Percentiles rank a stretch among this genome's conserved stretches.
phyloP scores from a whole-genome alignment of 2,113 vertebrate species.

The Redunca redunca region DNA sequence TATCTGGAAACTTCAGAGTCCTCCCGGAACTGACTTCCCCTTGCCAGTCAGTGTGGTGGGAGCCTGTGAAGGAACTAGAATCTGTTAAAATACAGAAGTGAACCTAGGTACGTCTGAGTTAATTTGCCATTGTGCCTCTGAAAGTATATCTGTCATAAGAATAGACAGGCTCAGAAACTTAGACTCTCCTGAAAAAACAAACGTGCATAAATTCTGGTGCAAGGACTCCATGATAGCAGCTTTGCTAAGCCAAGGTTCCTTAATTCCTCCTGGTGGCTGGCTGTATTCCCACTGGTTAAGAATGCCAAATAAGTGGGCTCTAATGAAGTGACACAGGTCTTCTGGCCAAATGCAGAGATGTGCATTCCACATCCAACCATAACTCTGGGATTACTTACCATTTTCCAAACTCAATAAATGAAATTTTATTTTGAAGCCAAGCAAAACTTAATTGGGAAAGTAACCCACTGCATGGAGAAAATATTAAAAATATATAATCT shows the following conservation, averaged over 20 bases:
- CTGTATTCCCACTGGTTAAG: background rate
- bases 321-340: background rate
- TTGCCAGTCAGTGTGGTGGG: background rate
- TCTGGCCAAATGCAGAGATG: background rate
- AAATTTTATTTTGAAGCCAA: conserved; percentile 7
- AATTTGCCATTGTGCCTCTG: background rate
- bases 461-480: background rate
- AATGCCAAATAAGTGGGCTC: background rate
- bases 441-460: conserved; percentile 29
- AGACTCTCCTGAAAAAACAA: background rate
- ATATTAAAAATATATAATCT: background rate
- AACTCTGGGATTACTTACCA: background rate
- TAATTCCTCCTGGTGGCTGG: background rate
- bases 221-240: background rate
- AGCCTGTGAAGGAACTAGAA: background rate
- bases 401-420: background rate
- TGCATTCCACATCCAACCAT: background rate
- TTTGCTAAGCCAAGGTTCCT: background rate
- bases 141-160: background rate
- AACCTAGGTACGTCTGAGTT: background rate
- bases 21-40: background rate
- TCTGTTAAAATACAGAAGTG: background rate
- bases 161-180: background rate
- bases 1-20: background rate
- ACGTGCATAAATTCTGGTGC: background rate